phyloP scores from a whole-genome alignment of 2,113 vertebrate species.

The Rhynchomys soricoides region DNA sequence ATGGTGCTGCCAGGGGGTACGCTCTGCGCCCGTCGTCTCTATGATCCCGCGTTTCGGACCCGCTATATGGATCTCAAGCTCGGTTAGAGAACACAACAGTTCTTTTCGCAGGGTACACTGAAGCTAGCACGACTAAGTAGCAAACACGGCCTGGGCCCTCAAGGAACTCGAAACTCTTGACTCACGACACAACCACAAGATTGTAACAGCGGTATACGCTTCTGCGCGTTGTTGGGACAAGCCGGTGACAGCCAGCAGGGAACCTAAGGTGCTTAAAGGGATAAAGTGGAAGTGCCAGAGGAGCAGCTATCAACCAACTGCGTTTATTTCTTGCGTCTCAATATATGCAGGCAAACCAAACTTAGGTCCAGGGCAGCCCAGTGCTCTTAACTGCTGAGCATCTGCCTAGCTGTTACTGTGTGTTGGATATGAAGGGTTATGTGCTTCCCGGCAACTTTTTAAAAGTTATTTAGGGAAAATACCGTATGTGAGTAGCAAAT shows the following conservation, averaged over 20 bases:
- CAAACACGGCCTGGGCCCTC: neutral
- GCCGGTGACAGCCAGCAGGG: neutral
- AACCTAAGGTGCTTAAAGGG: neutral
- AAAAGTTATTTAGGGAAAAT: neutral
- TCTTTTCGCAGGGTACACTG: neutral
- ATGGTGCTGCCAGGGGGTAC: slow-evolving; percentile 1
- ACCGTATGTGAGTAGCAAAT: neutral
- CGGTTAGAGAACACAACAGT: fast-evolving
- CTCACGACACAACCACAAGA: neutral
- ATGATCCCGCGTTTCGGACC: neutral
- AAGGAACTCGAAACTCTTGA: neutral
- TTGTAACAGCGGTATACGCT: neutral
- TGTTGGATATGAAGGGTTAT: neutral
- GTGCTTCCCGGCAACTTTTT: neutral
- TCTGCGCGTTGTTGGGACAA: neutral
- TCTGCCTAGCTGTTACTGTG: neutral
- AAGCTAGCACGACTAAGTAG: neutral
- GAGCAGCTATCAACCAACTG: neutral
- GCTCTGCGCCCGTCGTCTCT: slow-evolving; percentile 15
- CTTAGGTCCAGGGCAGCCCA: neutral
- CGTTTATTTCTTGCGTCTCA: neutral
- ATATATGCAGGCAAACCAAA: neutral
- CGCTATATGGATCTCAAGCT: fast-evolving
- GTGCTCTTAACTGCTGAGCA: neutral
- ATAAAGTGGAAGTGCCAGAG: neutral